Base-by-base conservation (phyloP, 64 coral and sea anemone species). In the Hydrozoanthus tunicans region DNA sequence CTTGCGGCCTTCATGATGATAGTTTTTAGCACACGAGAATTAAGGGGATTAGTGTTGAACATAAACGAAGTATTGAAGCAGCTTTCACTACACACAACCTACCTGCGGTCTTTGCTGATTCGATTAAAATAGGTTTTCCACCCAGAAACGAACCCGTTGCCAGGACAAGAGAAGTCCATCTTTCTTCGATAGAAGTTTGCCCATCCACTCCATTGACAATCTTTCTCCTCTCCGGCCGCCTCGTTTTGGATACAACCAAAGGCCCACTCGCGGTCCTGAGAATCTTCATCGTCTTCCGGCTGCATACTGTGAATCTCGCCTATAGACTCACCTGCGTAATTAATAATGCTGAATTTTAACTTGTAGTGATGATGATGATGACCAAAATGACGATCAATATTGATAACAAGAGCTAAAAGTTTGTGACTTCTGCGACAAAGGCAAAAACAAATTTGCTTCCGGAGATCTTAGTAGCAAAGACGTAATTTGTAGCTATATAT, bases 81-180 rank as follows among this genome's bases (percentile, higher is more conserved):
- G 20, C 20, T 20, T 20, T 20, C 20, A 20, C 24, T 73, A 5
- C 70, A 73, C 70, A 80, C 78, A 20, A 20, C 20, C 20, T 20
- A 20, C 20, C 78, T 80, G 78, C 78, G 78, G 78, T 80, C 78
- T 9, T 80, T 59, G 56, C 78, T 80, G 23, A 80, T 9, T 26
- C 56, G 58, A 25, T 60, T 80, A 9, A 25, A 80, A 25, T 80
- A 80, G 55, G 78, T 80, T n/a, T 60, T 25, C 78, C 78, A 80
- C 4, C 78, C 78, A 23, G 78, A 80, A 9, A 80, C 57, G 11
- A 80, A 80, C 7, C 78, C 78, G 9, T 80, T n/a, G 6, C 56
- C 78, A 53, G 78, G 78, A 80, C 78, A 80, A 59, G 23, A 59
- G 57, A 80, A 80, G 78, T 80, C 57, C 78, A 80, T 80, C 8